Evolutionary conservation across 2,888 invertebrate species (phyloP).

Genomic region (Epiblema foenella): DNA sequence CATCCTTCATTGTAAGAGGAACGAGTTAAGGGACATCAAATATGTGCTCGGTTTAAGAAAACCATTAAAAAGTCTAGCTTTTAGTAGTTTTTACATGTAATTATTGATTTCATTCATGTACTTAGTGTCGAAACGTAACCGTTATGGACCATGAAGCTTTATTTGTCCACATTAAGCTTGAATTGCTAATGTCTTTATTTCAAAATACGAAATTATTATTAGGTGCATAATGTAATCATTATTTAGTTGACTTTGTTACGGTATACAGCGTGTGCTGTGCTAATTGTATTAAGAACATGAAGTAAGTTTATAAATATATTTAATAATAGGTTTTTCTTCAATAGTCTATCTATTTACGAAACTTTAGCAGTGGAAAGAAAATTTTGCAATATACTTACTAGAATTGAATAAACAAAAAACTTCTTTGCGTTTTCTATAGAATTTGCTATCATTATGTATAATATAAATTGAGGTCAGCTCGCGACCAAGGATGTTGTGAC

Average conservation of each 20-base stretch:
- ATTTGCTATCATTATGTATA: neutral
- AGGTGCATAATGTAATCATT: constrained; percentile 16
- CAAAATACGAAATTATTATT: constrained; percentile 26
- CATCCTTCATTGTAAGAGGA: no score
- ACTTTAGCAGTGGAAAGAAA: neutral
- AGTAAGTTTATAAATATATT: neutral
- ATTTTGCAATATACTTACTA: neutral
- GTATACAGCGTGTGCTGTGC: neutral
- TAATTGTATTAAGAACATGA: neutral
- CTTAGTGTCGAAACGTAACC: neutral
- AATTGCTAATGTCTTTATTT: constrained; percentile 38
- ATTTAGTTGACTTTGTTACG: constrained; percentile 27
- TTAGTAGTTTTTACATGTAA: neutral
- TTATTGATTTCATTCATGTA: neutral
- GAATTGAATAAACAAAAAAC: no score
- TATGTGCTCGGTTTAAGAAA: neutral
- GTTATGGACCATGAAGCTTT: constrained; percentile 17
- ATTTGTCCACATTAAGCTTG: constrained; percentile 7
- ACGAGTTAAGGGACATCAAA: no score
- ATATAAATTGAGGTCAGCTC: no score
- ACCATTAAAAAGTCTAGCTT: neutral
- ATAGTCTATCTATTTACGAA: neutral
- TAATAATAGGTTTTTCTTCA: neutral
- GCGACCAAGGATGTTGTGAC: no score
- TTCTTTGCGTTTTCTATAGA: neutral